Conservation (phyloP, 92 coral and sea anemone genomes). For the Micromussa lordhowensis region DNA sequence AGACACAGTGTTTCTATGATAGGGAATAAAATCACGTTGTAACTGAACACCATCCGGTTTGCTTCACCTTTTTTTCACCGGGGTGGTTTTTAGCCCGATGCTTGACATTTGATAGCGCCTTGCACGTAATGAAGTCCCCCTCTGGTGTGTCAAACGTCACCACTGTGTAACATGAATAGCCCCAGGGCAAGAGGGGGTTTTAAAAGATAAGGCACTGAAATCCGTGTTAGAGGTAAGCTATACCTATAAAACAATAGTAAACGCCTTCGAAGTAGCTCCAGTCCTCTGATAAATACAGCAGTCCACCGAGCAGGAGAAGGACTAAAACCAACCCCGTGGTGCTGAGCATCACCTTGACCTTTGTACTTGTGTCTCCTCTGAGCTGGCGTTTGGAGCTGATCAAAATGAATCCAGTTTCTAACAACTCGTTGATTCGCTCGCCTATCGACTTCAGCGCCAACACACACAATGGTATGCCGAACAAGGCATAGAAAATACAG, state of each 20-base stretch:
- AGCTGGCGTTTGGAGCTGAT: conserved; percentile 46
- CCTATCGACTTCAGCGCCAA: conserved; percentile 57
- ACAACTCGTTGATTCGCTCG: conserved; percentile 46
- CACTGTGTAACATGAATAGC: too few species aligned
- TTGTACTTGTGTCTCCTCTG: conserved; percentile 39
- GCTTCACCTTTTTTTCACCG: too few species aligned
- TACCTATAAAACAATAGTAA: conserved; percentile 67
- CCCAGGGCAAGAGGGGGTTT: too few species aligned
- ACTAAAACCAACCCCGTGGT: conserved; percentile 33
- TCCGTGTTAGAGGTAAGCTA: background rate
- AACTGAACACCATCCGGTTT: too few species aligned
- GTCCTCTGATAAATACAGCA: conserved; percentile 56
- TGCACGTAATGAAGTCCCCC: too few species aligned
- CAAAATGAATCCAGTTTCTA: conserved; percentile 19
- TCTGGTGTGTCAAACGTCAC: too few species aligned
- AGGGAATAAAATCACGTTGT: too few species aligned
- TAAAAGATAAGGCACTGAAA: background rate
- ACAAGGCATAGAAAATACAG: conserved; percentile 58
- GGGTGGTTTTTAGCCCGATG: too few species aligned
- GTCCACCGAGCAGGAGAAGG: conserved; percentile 59
- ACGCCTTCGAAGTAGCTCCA: conserved; percentile 69
- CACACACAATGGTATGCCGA: conserved; percentile 63
- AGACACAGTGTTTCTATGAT: too few species aligned
- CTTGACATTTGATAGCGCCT: too few species aligned
- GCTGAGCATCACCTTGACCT: conserved; percentile 52